Conservation (phyloP, 2,113 vertebrate genomes). For the Bubalus kerabau region DNA sequence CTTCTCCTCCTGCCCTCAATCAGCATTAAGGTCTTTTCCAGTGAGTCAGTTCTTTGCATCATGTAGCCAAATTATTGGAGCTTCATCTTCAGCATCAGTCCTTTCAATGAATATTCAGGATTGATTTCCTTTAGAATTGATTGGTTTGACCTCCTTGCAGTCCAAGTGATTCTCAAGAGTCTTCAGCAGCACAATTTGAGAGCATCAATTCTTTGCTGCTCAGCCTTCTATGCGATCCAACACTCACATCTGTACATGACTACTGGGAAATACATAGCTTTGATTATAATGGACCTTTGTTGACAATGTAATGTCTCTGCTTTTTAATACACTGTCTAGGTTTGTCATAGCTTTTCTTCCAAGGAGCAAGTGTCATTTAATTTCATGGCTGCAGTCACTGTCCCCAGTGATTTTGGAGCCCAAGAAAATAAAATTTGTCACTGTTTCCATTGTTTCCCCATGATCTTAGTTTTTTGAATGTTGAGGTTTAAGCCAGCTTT, state of each 20-base stretch:
- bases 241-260: not conserved
- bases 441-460: not conserved
- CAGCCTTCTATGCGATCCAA: not conserved
- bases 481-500: not conserved
- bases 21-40: not conserved
- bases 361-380: not conserved
- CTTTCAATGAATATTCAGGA: not conserved
- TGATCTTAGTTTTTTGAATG: not conserved
- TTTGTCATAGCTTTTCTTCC: not conserved
- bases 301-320: not conserved
- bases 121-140: not conserved
- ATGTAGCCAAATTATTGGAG: not conserved
- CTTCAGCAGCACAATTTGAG: not conserved
- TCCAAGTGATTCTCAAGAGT: not conserved
- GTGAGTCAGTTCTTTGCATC: not conserved
- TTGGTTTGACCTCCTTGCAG: not conserved
- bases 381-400: not conserved
- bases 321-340: not conserved
- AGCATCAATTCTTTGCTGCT: not conserved
- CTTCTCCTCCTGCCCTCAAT: not conserved
- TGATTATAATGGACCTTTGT: not conserved
- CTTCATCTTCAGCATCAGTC: not conserved
- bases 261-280: not conserved
- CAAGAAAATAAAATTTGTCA: not conserved
- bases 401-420: not conserved